These are phyloP conservation scores for Pachliopta kotzebuea DNA, from an alignment of 2,888 invertebrate species.

Conservation along the genomic window DNA sequence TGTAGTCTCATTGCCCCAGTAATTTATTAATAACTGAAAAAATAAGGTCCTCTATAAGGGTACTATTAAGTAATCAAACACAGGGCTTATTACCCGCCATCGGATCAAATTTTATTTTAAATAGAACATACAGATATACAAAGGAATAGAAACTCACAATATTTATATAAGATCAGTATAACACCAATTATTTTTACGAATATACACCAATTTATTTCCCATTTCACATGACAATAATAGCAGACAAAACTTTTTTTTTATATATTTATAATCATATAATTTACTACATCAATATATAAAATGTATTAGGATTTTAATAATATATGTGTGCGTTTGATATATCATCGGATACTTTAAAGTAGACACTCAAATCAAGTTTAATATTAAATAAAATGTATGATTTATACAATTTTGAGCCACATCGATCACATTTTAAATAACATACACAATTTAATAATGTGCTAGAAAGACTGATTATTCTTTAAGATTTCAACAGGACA, in stretches of 20 bases:
- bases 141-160: slow-evolving; percentile 26
- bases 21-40: not conserved
- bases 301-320: not conserved
- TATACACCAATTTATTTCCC: slow-evolving; percentile 1
- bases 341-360: no score
- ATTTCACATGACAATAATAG: not conserved
- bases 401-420: no score
- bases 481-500: not conserved
- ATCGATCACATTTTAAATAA: no score
- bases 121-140: slow-evolving; percentile 28
- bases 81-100: not conserved
- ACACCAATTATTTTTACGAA: slow-evolving; percentile 18
- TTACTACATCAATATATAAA: not conserved
- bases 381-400: no score
- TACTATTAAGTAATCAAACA: slow-evolving; percentile 4
- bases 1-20: no score
- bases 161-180: slow-evolving; percentile 21
- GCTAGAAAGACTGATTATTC: not conserved
- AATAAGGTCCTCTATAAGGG: not conserved
- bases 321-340: no score
- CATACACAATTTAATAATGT: not conserved
- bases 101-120: slow-evolving; percentile 17
- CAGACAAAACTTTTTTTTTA: not conserved
- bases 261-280: not conserved
- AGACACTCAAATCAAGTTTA: no score